Evolutionary conservation across 37 sponge, comb jelly and placozoan species (phyloP).

Genomic region (Theonella swinhoei): DNA sequence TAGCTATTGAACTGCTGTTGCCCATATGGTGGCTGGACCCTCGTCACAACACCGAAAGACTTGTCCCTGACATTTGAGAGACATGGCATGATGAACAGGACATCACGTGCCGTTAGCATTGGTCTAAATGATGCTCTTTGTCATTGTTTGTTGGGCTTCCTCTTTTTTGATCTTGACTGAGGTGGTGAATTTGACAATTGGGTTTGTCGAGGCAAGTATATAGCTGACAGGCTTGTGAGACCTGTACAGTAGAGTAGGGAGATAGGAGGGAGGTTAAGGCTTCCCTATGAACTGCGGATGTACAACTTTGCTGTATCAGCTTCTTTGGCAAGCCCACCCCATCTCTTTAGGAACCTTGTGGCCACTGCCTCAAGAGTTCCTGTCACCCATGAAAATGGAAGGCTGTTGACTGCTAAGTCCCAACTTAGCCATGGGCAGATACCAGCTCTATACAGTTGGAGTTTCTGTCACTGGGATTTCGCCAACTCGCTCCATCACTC

Average conservation of each 20-base stretch:
- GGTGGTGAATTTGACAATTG: constrained; percentile 1
- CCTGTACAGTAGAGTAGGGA: constrained; percentile 14
- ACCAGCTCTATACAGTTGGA: constrained; percentile 17
- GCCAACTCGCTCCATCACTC: constrained; percentile 15
- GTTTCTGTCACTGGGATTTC: constrained; percentile 24
- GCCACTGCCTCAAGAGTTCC: constrained; percentile 13
- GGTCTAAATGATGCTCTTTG: background rate
- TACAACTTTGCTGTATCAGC: constrained; percentile 15
- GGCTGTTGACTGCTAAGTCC: constrained; percentile 14
- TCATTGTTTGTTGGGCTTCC: background rate
- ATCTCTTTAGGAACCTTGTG: constrained; percentile 31
- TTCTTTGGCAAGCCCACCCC: constrained; percentile 14
- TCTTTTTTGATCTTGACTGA: background rate
- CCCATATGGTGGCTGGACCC: background rate
- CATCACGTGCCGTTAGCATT: background rate
- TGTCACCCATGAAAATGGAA: constrained; percentile 25
- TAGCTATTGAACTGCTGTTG: background rate
- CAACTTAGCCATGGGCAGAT: constrained; percentile 34
- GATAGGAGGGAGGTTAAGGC: constrained; percentile 19
- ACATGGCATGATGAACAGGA: background rate
- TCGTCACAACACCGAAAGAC: background rate
- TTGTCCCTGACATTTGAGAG: background rate
- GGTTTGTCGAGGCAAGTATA: constrained; percentile 5
- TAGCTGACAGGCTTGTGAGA: background rate
- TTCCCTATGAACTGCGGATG: constrained; percentile 12